Evolutionary conservation across 2,888 invertebrate species (phyloP).

Genomic region (Drosophila pseudotalamancana): DNA sequence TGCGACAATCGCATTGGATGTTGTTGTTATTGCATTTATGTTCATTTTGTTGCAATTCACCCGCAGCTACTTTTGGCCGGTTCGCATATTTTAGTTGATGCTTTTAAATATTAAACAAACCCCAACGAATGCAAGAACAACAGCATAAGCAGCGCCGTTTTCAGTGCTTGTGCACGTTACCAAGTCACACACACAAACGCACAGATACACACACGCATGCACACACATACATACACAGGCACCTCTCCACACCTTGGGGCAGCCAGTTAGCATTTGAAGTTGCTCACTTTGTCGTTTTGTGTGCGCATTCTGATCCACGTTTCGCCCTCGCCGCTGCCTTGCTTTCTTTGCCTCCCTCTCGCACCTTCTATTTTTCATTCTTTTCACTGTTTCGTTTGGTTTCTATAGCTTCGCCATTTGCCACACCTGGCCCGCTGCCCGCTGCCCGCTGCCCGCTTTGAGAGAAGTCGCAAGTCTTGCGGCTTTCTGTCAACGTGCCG

Average conservation of each 20-base stretch:
- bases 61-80: slow-evolving; percentile 21
- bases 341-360: background rate
- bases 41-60: slow-evolving; percentile 35
- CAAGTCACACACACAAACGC: background rate
- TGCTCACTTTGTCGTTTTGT: slow-evolving; percentile 43
- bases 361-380: background rate
- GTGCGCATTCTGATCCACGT: slow-evolving; percentile 27
- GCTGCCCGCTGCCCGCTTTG: too few relatives aligned
- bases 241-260: slow-evolving; percentile 1
- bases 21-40: slow-evolving; percentile 8
- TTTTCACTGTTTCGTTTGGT: background rate
- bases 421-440: slow-evolving; percentile 6
- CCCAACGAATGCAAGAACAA: slow-evolving; percentile 8
- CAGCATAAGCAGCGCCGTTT: slow-evolving; percentile 1
- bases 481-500: slow-evolving; percentile 40
- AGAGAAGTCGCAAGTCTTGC: slow-evolving; percentile 22
- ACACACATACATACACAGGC: background rate
- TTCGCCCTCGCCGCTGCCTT: background rate
- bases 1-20: background rate
- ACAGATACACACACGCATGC: background rate
- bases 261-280: slow-evolving; percentile 47
- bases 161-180: slow-evolving; percentile 34
- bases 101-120: slow-evolving; percentile 53
- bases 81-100: slow-evolving; percentile 40
- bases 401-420: background rate